A percentile compares a stretch with the other conserved stretches of the same genome.
These are phyloP conservation scores for Frankliniella intonsa DNA, from an alignment of 2,888 invertebrate genomes.

Conservation along the genomic window DNA sequence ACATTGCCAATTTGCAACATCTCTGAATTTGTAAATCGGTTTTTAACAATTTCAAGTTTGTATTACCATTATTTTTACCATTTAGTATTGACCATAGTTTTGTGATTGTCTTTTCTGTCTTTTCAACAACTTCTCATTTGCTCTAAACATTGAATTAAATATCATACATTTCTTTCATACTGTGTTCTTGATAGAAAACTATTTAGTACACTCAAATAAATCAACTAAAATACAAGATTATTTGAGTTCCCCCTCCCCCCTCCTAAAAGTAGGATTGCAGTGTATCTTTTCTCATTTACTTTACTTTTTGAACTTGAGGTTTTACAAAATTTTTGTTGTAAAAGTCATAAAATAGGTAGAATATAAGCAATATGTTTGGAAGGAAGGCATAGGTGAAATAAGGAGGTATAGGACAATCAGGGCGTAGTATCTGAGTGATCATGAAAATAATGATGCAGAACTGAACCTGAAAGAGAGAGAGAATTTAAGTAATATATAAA, in stretches of 20 bases:
- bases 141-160: background rate
- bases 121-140: too few species aligned
- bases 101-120: too few species aligned
- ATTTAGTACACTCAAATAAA: background rate
- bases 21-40: background rate
- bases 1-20: background rate
- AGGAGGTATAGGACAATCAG: conserved; percentile 54
- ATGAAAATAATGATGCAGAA: conserved; percentile 61
- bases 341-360: conserved; percentile 54
- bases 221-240: background rate
- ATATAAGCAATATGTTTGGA: conserved; percentile 59
- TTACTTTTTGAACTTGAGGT: background rate
- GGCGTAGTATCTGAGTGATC: conserved; percentile 51
- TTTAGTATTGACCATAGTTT: background rate
- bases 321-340: background rate
- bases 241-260: background rate
- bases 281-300: background rate
- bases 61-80: background rate
- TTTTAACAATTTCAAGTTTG: background rate
- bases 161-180: background rate
- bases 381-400: conserved; percentile 54
- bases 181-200: background rate
- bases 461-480: conserved; percentile 53
- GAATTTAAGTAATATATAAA: background rate
- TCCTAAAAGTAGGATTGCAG: background rate